phyloP scores from a whole-genome alignment of 2,888 invertebrate genomes.

The Eupithecia subfuscata region DNA sequence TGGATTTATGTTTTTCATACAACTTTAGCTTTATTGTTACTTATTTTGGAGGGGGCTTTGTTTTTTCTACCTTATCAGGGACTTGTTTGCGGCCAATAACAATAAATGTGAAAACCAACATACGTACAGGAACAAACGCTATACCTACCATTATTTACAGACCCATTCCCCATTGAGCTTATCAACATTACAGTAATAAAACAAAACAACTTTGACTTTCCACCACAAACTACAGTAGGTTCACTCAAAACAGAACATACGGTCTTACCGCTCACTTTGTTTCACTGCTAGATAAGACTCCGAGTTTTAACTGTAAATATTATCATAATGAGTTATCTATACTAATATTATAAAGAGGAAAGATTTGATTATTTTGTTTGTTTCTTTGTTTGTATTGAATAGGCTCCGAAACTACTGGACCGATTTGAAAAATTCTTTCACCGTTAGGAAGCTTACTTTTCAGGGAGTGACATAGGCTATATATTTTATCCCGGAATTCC shows the following conservation, averaged over 20 bases:
- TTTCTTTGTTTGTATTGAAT: too few species aligned
- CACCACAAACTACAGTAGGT: neutral
- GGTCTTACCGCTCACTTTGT: neutral
- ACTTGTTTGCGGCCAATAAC: neutral
- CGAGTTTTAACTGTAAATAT: too few species aligned
- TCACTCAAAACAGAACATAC: neutral
- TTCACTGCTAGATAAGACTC: neutral
- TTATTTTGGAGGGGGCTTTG: neutral
- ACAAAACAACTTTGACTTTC: neutral
- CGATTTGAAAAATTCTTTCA: too few species aligned
- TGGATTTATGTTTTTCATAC: neutral
- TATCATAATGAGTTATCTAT: too few species aligned
- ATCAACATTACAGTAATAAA: constrained; percentile 45
- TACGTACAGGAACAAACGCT: constrained; percentile 25
- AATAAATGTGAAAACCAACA: constrained; percentile 7
- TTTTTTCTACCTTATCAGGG: neutral
- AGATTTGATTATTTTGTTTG: too few species aligned
- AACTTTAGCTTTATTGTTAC: neutral
- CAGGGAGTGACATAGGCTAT: too few species aligned
- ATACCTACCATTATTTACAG: constrained; percentile 34
- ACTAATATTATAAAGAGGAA: too few species aligned
- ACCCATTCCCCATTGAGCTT: constrained; percentile 21
- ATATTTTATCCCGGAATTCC: too few species aligned
- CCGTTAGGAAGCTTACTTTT: too few species aligned
- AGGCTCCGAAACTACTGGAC: too few species aligned